Conservation (phyloP, 1,140 invertebrate genomes). For the Lordiphosa stackelbergi region DNA sequence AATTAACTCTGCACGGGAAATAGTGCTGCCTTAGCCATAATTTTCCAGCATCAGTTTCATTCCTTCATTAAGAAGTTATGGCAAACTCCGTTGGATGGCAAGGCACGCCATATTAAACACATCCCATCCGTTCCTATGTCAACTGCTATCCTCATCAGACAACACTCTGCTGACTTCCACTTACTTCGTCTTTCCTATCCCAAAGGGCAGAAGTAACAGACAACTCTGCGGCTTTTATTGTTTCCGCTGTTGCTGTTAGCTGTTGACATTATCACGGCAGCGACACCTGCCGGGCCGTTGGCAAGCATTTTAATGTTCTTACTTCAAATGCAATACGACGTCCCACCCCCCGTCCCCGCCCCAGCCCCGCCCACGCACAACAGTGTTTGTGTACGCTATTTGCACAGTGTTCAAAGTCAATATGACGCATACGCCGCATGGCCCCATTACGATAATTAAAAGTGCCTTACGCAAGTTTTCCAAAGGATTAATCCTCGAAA, state of each 20-base stretch:
- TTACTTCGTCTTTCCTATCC: conserved; percentile 15
- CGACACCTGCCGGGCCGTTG: conserved; percentile 60
- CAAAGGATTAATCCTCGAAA: conserved; percentile 42
- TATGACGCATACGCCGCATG: conserved; percentile 51
- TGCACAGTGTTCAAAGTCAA: conserved; percentile 45
- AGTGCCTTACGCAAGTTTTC: conserved; percentile 22
- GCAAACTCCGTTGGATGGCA: conserved; percentile 4
- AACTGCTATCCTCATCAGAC: conserved; percentile 37
- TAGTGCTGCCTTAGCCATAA: too few species aligned
- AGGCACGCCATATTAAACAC: conserved; percentile 21
- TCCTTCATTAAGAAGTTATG: conserved; percentile 5
- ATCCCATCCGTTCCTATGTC: conserved; percentile 18
- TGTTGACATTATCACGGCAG: conserved; percentile 68
- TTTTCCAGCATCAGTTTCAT: neutral
- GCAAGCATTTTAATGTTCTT: conserved; percentile 59
- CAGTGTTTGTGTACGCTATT: conserved; percentile 10
- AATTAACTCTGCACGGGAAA: too few species aligned
- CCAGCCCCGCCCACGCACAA: neutral
- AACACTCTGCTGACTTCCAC: conserved; percentile 9
- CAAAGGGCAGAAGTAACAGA: conserved; percentile 52
- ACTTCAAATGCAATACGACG: conserved; percentile 59
- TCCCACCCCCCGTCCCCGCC: neutral
- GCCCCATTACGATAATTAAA: conserved; percentile 66
- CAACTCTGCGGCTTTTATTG: conserved; percentile 72
- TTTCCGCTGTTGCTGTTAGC: conserved; percentile 58